Conservation (phyloP, 2,113 vertebrate species). For the Mormyrus lacerda region DNA sequence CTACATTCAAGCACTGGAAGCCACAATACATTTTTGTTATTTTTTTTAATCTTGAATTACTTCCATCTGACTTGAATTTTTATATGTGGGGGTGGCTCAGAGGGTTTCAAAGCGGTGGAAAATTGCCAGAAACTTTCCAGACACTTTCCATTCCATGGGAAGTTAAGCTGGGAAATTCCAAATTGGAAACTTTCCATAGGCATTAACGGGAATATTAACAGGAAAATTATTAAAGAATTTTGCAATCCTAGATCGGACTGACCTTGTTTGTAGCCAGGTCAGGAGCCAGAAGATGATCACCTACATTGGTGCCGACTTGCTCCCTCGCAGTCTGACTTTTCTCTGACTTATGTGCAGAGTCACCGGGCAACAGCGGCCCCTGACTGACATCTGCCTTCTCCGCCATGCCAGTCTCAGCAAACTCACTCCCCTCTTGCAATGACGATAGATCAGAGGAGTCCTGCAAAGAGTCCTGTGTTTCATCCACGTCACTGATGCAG, state of each 20-base stretch:
- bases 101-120: neutral
- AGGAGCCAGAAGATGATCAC: neutral
- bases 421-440: conserved; percentile 18
- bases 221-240: neutral
- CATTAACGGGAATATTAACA: too few relatives aligned
- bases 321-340: neutral
- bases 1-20: neutral
- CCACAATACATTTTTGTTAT: neutral
- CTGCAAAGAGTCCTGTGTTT: conserved; percentile 25
- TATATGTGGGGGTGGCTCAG: neutral
- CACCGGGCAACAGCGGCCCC: neutral
- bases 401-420: neutral
- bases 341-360: neutral
- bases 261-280: neutral
- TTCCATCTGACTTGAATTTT: neutral
- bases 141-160: neutral
- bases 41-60: neutral
- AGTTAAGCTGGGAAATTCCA: too few relatives aligned
- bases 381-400: neutral
- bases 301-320: accelerated
- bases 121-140: neutral
- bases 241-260: neutral
- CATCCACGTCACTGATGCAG: conserved; percentile 28
- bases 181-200: neutral
- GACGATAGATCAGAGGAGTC: conserved; percentile 4